phyloP scores from a whole-genome alignment of 2,113 vertebrate genomes.

The Forbesichthys papilliferus region DNA sequence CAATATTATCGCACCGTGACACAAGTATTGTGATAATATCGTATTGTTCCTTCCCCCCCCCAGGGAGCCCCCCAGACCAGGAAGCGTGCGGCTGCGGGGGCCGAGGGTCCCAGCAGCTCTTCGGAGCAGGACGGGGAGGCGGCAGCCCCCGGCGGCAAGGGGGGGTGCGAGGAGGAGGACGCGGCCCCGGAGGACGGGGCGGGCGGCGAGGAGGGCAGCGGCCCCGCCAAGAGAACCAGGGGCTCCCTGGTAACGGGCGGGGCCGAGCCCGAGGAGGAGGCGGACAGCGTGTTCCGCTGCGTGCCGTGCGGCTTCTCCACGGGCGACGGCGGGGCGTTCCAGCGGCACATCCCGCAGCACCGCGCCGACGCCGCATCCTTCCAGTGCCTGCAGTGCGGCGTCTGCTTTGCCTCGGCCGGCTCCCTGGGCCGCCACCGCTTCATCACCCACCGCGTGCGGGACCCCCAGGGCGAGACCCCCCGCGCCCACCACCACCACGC shows the following conservation, averaged over 20 bases:
- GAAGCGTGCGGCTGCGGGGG: conserved; percentile 58
- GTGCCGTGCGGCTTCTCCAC: conserved; percentile 81
- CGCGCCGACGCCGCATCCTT: conserved; percentile 82
- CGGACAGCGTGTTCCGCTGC: conserved; percentile 73
- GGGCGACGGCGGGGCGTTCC: conserved; percentile 74
- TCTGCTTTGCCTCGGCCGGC: conserved; percentile 87
- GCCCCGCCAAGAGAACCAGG: conserved; percentile 65
- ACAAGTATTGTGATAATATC: too few species aligned
- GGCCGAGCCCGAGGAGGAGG: conserved; percentile 52
- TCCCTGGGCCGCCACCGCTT: conserved; percentile 88
- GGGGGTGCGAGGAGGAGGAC: conserved; percentile 67
- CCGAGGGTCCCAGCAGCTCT: conserved; percentile 67
- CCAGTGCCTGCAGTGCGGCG: conserved; percentile 90
- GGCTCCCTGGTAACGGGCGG: conserved; percentile 31
- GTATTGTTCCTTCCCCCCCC: background rate
- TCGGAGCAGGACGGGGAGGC: conserved; percentile 71
- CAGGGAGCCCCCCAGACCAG: conserved; percentile 71
- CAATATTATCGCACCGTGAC: too few species aligned
- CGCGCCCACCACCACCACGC: conserved; percentile 15
- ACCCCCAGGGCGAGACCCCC: conserved; percentile 60
- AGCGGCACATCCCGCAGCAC: conserved; percentile 81
- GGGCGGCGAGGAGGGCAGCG: conserved; percentile 53
- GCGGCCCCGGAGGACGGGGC: conserved; percentile 45
- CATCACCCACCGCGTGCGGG: conserved; percentile 88
- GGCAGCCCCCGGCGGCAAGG: conserved; percentile 27